phyloP scores from a whole-genome alignment of 35 echinoderm and acorn worm genomes.

The Amphiura filiformis region DNA sequence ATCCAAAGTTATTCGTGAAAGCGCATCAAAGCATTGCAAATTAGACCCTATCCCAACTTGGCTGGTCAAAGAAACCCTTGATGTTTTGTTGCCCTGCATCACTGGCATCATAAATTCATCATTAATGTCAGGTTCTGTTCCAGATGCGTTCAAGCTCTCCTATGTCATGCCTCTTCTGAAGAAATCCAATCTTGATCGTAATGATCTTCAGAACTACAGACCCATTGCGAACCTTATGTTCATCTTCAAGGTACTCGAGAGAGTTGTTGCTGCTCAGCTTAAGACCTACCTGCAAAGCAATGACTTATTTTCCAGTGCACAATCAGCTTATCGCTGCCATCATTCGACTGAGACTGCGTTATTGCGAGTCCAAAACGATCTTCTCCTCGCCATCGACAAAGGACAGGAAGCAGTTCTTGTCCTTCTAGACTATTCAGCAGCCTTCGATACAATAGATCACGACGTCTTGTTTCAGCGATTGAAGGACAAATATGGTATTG shows the following conservation, averaged over 20 bases:
- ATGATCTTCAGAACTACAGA: slow-evolving; percentile 36
- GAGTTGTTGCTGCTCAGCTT: slow-evolving; percentile 22
- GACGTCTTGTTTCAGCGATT: not conserved
- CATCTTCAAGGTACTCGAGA: slow-evolving; percentile 42
- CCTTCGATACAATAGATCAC: slow-evolving; percentile 2
- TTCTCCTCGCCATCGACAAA: not conserved
- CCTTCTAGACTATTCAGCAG: slow-evolving; percentile 6
- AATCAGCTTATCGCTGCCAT: not conserved
- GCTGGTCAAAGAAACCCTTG: slow-evolving; percentile 16
- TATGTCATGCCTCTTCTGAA: slow-evolving; percentile 37
- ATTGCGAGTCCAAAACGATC: not conserved
- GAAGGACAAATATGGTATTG: not conserved
- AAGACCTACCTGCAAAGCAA: not conserved
- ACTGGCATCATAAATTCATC: slow-evolving; percentile 20
- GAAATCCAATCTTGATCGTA: slow-evolving; percentile 31
- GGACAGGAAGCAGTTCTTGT: not conserved
- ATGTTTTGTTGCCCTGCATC: slow-evolving; percentile 24
- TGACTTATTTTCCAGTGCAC: not conserved
- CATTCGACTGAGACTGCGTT: not conserved
- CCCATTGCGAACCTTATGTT: slow-evolving; percentile 47
- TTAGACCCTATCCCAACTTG: slow-evolving; percentile 43
- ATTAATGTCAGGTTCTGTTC: slow-evolving; percentile 15
- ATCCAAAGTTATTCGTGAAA: not conserved
- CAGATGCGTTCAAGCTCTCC: slow-evolving; percentile 27
- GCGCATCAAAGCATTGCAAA: slow-evolving; percentile 11